A percentile compares a stretch with the other conserved stretches of the same genome.
phyloP scores from a whole-genome alignment of 2,113 vertebrate species.

The Psophia crepitans region DNA sequence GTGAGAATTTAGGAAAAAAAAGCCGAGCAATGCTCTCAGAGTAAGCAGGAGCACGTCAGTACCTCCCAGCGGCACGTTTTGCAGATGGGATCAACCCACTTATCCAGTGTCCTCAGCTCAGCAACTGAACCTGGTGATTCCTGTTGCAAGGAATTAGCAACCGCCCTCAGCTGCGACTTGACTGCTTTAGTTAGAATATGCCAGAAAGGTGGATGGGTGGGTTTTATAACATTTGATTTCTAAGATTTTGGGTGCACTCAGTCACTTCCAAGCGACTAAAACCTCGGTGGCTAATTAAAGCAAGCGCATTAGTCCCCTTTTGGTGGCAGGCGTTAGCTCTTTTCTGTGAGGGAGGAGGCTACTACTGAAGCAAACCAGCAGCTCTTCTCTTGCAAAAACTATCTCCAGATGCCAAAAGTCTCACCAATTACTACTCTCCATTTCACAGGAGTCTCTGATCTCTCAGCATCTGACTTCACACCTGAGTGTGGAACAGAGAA shows the following conservation, averaged over 20 bases:
- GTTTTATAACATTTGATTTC: not conserved
- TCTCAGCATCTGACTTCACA: not conserved
- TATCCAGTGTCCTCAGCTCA: not conserved
- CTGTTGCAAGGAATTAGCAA: not conserved
- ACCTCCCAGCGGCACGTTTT: not conserved
- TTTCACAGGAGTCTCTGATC: constrained; percentile 33
- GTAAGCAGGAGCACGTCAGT: not conserved
- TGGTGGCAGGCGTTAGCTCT: not conserved
- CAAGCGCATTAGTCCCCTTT: not conserved
- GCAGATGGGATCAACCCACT: not conserved
- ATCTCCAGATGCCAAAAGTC: not conserved
- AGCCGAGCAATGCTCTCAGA: not conserved
- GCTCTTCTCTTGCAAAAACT: not conserved
- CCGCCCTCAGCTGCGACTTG: not conserved
- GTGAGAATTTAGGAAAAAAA: not conserved
- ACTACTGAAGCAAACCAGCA: not conserved
- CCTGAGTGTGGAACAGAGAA: not conserved
- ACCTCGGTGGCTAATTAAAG: not conserved
- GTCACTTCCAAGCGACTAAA: not conserved
- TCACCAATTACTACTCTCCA: constrained; percentile 9
- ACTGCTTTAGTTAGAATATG: not conserved
- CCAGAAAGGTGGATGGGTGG: not conserved
- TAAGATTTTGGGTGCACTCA: not conserved
- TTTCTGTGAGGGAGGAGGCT: not conserved
- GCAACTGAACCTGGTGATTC: not conserved